Evolutionary conservation across 1,140 invertebrate genomes (phyloP), one percentile per base, ranked within the genome.

Genomic region (Drosophila yakuba): DNA sequence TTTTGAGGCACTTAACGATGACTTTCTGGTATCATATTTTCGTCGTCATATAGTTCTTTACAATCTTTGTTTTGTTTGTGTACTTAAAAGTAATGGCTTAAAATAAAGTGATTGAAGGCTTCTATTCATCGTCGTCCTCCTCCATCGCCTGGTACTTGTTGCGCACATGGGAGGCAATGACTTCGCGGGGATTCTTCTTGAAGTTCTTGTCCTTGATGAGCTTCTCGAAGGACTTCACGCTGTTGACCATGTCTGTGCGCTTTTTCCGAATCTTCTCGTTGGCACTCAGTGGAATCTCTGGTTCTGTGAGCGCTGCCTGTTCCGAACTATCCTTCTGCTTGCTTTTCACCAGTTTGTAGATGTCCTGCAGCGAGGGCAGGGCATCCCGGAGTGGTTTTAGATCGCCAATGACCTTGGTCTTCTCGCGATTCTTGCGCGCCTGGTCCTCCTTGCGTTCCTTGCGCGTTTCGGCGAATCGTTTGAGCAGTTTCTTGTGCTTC

Each of bases 341-440:
- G 17, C 28, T 74, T 44, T 62, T 80, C 0, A 74, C 90, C 35
- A 91, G 39, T 25, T 81, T 78, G 54, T 85, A 91, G 10, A 92
- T 72, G n/a, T 90, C 90, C 28, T 90, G 74, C 6, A 93, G 56
- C 0, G 92, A 91, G 20, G 92, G 91, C 17, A 93, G 44, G 0
- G 91, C 91, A 83, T 93, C 92, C 0, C 81, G 76, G 0, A 93
- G 60, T 0, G 91, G 82, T 14, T 90, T 89, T 1, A 92, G 60
- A 47, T 92, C 89, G 10, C 92, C 92, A n/a, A 86, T 76, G 1
- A 91, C 74, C 14, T 75, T 68, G 14, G 80, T 86, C 41, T 92
- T 92, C 54, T 90, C 74, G 1, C 85, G 62, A 54, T 89, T 80
- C 43, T 84, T 81, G n/a, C 77, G 75, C 2, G 90, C 83, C 17